Conservation (phyloP, 2,888 invertebrate species). For the Marasmarcha lunaedactyla region DNA sequence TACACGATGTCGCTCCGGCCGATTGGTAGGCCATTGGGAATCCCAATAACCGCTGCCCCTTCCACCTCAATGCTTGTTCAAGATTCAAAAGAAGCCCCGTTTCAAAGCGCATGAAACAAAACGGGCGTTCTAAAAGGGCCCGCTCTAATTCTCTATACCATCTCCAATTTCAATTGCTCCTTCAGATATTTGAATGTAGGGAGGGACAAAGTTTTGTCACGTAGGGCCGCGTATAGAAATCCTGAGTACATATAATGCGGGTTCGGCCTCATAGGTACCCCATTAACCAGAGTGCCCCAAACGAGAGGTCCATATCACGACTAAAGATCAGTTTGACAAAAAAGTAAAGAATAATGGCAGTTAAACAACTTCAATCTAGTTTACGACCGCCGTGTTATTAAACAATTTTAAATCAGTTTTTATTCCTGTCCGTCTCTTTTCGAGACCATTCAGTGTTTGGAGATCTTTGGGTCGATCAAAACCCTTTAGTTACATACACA, state of each 20-base stretch:
- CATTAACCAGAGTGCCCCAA: conserved; percentile 63
- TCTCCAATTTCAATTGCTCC: conserved; percentile 71
- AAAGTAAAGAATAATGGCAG: conserved; percentile 35
- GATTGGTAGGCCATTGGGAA: conserved; percentile 67
- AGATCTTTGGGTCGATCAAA: conserved; percentile 39
- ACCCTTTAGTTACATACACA: conserved; percentile 53
- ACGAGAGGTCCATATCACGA: conserved; percentile 55
- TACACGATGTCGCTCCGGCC: conserved; percentile 57
- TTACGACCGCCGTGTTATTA: conserved; percentile 63
- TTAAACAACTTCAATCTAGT: conserved; percentile 29
- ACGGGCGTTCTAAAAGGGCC: conserved; percentile 62
- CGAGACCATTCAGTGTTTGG: conserved; percentile 41
- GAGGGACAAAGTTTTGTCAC: conserved; percentile 69
- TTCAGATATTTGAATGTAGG: conserved; percentile 69
- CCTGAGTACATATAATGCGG: conserved; percentile 58
- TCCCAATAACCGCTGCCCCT: conserved; percentile 66
- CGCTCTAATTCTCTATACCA: conserved; percentile 69
- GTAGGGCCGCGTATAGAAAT: conserved; percentile 62
- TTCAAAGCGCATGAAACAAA: conserved; percentile 61
- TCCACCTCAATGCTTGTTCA: conserved; percentile 63
- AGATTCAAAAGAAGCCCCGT: conserved; percentile 68
- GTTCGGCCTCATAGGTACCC: conserved; percentile 58
- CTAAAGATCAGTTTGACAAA: conserved; percentile 62
- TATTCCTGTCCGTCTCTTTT: conserved; percentile 40
- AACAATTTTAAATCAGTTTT: conserved; percentile 52